A percentile compares a stretch with the other conserved stretches of the same genome.
phyloP scores from a whole-genome alignment of 2,113 vertebrate genomes.

The Serilophus lunatus region DNA sequence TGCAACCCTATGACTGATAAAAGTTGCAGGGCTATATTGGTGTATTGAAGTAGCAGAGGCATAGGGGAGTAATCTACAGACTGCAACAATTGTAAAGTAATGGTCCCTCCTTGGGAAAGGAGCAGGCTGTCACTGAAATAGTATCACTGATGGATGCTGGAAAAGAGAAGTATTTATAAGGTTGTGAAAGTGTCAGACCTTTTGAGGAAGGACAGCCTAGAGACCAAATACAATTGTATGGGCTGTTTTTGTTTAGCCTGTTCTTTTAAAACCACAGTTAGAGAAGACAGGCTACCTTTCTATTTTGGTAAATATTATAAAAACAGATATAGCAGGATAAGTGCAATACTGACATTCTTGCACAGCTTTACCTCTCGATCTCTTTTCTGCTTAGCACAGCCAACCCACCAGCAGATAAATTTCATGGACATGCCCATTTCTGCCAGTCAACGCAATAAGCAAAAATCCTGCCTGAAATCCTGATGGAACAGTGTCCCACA shows the following conservation, averaged over 20 bases:
- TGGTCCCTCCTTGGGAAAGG: neutral
- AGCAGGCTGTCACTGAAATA: neutral
- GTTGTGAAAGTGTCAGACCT: neutral
- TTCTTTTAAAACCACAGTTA: neutral
- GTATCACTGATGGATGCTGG: neutral
- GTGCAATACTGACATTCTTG: neutral
- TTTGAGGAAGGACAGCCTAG: neutral
- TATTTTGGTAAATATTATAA: neutral
- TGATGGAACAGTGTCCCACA: neutral
- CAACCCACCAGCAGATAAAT: neutral
- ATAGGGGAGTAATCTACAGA: neutral
- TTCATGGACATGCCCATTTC: neutral
- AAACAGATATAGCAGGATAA: neutral
- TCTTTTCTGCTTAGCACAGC: neutral
- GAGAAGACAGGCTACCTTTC: neutral
- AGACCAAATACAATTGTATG: neutral
- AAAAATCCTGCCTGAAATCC: neutral
- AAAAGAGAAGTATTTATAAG: neutral
- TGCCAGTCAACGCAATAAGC: neutral
- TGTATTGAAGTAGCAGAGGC: neutral
- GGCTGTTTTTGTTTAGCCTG: neutral
- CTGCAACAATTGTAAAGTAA: neutral
- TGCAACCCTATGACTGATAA: fast-evolving
- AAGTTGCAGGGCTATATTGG: neutral
- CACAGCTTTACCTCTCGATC: neutral